Evolutionary conservation across 2,797 vertebrate species (phyloP).

Genomic region (Ptychobarbus kaznakovi): DNA sequence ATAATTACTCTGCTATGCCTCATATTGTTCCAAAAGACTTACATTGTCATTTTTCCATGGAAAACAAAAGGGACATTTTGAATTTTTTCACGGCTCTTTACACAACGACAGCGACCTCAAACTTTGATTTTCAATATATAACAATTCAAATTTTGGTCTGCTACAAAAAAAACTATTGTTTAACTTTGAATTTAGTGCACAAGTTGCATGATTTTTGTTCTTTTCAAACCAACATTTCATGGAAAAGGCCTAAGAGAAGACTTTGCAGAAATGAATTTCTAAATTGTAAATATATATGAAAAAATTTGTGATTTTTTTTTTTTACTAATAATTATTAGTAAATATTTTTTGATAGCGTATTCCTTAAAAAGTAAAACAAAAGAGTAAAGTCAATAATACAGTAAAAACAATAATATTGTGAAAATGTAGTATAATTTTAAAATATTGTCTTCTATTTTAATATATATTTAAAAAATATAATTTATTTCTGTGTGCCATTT

Average conservation of each 20-base stretch:
- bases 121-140: background rate
- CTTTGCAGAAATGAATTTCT: too few species aligned
- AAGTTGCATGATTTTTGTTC: background rate
- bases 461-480: background rate
- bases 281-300: too few species aligned
- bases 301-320: too few species aligned
- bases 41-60: background rate
- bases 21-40: background rate
- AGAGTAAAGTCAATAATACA: background rate
- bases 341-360: background rate
- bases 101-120: background rate
- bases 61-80: background rate
- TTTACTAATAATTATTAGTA: background rate
- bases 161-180: background rate
- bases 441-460: background rate
- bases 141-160: background rate
- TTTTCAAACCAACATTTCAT: background rate
- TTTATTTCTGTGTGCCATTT: too few species aligned
- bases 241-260: background rate
- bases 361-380: background rate
- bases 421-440: background rate
- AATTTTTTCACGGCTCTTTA: background rate
- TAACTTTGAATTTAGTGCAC: background rate
- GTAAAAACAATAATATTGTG: background rate
- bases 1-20: background rate